Conservation (phyloP, 2,888 invertebrate genomes). For the Linnaemya vulpina region DNA sequence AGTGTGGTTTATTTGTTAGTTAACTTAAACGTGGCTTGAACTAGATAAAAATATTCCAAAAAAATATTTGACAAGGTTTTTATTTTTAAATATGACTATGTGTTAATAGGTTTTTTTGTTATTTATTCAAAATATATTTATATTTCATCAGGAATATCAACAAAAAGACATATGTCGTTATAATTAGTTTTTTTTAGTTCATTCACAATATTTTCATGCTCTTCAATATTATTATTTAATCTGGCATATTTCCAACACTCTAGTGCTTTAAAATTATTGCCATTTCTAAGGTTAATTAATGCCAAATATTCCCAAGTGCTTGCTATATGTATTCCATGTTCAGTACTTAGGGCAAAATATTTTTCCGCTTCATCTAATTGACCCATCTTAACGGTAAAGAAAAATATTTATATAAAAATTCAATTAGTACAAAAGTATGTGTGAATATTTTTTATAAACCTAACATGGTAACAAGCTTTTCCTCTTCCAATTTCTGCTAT, state of each 20-base stretch:
- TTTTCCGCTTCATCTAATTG: constrained; percentile 71
- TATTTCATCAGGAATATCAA: constrained; percentile 73
- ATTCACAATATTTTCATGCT: constrained; percentile 74
- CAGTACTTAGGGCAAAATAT: constrained; percentile 74
- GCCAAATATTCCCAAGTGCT: constrained; percentile 78
- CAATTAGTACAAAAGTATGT: neutral
- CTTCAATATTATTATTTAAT: constrained; percentile 71
- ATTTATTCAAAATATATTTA: neutral
- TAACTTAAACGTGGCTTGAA: too few species aligned
- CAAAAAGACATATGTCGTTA: constrained; percentile 74
- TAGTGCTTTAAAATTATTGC: constrained; percentile 76
- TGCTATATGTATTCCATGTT: constrained; percentile 74
- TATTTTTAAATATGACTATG: too few species aligned
- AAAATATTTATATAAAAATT: neutral
- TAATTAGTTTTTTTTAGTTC: constrained; percentile 75
- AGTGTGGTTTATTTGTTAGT: too few species aligned
- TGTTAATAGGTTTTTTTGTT: too few species aligned
- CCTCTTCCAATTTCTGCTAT: constrained; percentile 60
- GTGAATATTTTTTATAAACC: constrained; percentile 7
- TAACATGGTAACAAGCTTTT: constrained; percentile 71
- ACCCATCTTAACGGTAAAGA: constrained; percentile 47
- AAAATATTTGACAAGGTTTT: too few species aligned
- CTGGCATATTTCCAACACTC: constrained; percentile 79
- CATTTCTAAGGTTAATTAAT: constrained; percentile 75
- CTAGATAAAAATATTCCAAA: too few species aligned